A percentile compares a stretch with the other conserved stretches of the same genome.
phyloP scores from a whole-genome alignment of 1,140 invertebrate genomes.

The roundworm (Caenorhabditis elegans) region WBcel235 BX284603.4:13022501-13023000 shows the following conservation, averaged over 20 bases:
- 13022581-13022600: too few relatives aligned
- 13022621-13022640: too few relatives aligned
- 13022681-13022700: too few relatives aligned
- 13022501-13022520: too few relatives aligned
- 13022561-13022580: too few relatives aligned
- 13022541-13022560: too few relatives aligned
- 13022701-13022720: too few relatives aligned
- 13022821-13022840: neutral
- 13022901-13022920: neutral
- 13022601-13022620: too few relatives aligned
- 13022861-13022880: neutral
- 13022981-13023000: neutral
- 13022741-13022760: conserved; percentile 22
- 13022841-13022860: neutral
- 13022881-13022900: neutral
- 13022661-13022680: too few relatives aligned
- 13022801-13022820: conserved; percentile 4
- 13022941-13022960: neutral
- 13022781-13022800: conserved; percentile 22
- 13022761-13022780: conserved; percentile 12
- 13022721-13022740: conserved; percentile 31
- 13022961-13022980: neutral
- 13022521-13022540: too few relatives aligned
- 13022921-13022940: neutral
- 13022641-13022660: too few relatives aligned